Evolutionary conservation across 1,140 invertebrate species (phyloP), one percentile per base, ranked within the genome.

Genomic region (Trissolcus basalis): DNA sequence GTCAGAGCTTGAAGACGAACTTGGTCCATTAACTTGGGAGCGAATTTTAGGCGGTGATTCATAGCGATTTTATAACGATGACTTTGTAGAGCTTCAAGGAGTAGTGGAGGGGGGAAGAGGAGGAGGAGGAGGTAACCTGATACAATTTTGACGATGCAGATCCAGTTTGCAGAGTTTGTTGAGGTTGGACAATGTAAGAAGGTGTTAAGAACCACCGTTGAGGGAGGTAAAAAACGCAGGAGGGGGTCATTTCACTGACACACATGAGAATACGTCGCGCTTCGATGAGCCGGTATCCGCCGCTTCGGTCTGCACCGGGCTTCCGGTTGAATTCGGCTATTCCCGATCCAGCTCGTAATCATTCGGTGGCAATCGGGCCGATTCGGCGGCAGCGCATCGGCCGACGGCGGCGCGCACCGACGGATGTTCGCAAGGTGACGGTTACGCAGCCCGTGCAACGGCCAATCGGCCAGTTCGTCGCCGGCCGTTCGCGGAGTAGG

Each of bases 401-500:
- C 59, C 35, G 55, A 53, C 54, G 55, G 27, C 61, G 68, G 53
- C 39, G 67, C 36, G 74, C 0, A 55, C 13, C 41, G 49, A 45
- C 70, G 70, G 61, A 69, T 71, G 48, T 63, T 70, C 44, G 64
- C 68, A 59, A 75, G 70, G 75, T 68, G 64, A 70, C 75, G 75
- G 78, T 82, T 82, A 80, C 65, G 75, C 81, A 77, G 69, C 45
- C 48, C 56, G 55, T 64, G 78, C 77, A 81, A 80, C 81, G 78
- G 81, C 78, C 80, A 79, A 80, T 86, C 86, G 85, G 82, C 84
- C 87, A 88, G 86, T 88, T 88, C 85, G 80, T 87, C 82, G 83
- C 82, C 85, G 83, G 80, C 82, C 65, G 81, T 82, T 82, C 80
- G 81, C 79, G 84, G 72, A 78, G 65, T 63, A 82, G 81, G 82